A percentile compares a stretch with the other conserved stretches of the same genome.
Evolutionary conservation across 2,113 vertebrate species (phyloP).

Genomic region (Syngnathoides biaculeatus): DNA sequence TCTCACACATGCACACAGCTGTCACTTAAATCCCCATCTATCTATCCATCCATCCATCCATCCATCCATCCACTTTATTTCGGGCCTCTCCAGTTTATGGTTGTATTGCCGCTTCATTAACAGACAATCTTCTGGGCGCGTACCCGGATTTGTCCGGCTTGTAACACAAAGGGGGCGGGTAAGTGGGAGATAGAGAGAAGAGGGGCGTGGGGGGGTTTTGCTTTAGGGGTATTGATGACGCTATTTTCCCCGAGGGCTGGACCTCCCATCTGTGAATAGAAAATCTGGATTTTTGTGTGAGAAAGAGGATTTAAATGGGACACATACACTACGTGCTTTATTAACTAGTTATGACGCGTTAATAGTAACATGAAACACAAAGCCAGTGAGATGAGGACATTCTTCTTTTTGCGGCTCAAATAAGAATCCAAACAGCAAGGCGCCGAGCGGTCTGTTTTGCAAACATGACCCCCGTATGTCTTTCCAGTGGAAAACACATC

Average conservation of each 20-base stretch:
- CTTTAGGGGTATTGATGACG: constrained; percentile 60
- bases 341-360: neutral
- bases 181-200: constrained; percentile 6
- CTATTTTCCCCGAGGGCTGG: constrained; percentile 51
- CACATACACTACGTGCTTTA: neutral
- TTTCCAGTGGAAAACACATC: constrained; percentile 28
- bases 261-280: constrained; percentile 64
- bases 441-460: neutral
- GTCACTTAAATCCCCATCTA: constrained; percentile 50
- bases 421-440: neutral
- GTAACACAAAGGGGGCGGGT: constrained; percentile 7
- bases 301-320: constrained; percentile 15
- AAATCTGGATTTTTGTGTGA: constrained; percentile 3
- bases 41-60: constrained; percentile 41
- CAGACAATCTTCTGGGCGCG: constrained; percentile 26
- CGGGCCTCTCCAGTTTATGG: constrained; percentile 50
- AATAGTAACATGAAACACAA: neutral
- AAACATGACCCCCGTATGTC: constrained; percentile 11
- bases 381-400: neutral
- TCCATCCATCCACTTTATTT: constrained; percentile 62
- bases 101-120: constrained; percentile 63
- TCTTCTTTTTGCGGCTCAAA: neutral
- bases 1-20: constrained; percentile 18
- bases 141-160: constrained; percentile 33
- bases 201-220: constrained; percentile 51